Base-by-base conservation (phyloP, 2,797 vertebrate genomes). In the Thaleichthys pacificus region DNA sequence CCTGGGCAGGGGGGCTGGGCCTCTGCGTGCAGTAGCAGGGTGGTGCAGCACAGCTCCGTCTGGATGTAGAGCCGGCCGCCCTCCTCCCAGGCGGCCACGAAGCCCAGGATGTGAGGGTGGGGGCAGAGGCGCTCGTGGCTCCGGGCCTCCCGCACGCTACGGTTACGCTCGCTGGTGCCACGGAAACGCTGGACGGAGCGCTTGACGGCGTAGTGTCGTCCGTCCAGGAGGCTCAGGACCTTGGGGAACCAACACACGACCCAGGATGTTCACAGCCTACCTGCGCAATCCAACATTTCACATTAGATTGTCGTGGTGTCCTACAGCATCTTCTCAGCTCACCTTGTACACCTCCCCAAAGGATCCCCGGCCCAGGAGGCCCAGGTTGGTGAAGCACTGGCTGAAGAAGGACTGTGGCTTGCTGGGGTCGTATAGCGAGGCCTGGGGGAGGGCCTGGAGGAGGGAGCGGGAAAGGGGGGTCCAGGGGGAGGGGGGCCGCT, bases 311-410 rank as follows among this genome's bases (percentile, higher is more conserved):
- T 28, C 2, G 3, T 28, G 26, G 26, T 28, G 26, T 42, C 7
- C 9, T 12, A 9, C 8, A 42, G 38, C 38, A 42, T 9, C 11
- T 9, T 42, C 8, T 2, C 38, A 42, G 32, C 85, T 91, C 71
- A 97, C 96, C 94, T 97, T 96, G 83, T 94, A 96, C 19, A 97
- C 96, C 72, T 97, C 95, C n/a, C 96, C 96, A 0, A 95, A 97
- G 1, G 95, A 97, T 61, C 96, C 96, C 0, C 91, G 90, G 12
- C 96, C 96, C 69, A 97, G 86, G 49, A 93, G 88, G 58, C 94
- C 93, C 26, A 97, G 88, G 78, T 91, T 93, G 74, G 90, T 91
- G 87, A 97, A 97, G 74, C 91, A 96, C 85, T 97, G 96, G 74
- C 73, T 92, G 77, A 96, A 97, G 86, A 94, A 96, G 60, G 94